phyloP scores from a whole-genome alignment of 2,113 vertebrate genomes.

The Electrona antarctica region DNA sequence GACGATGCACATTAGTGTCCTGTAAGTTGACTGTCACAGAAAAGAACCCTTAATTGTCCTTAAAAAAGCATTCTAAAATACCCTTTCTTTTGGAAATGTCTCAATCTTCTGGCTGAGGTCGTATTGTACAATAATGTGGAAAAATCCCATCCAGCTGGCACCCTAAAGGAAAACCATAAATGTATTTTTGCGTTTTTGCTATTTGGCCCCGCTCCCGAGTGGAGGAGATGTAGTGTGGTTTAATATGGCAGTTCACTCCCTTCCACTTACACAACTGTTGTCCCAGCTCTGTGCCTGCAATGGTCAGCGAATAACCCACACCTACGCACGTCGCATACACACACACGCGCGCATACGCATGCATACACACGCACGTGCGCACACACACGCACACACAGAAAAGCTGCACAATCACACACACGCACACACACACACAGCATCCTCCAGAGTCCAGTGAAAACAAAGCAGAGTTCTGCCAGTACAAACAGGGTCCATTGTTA shows the following conservation, averaged over 20 bases:
- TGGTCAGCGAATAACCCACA: conserved; percentile 61
- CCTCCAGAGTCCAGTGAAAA: conserved; percentile 63
- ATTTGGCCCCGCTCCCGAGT: too few species aligned
- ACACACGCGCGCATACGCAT: neutral
- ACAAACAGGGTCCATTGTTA: conserved; percentile 71
- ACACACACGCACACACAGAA: conserved; percentile 24
- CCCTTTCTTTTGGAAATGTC: too few species aligned
- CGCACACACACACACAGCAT: conserved; percentile 30
- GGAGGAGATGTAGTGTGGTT: neutral
- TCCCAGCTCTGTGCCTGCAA: conserved; percentile 56
- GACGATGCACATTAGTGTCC: too few species aligned
- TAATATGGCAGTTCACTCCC: conserved; percentile 8
- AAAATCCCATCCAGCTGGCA: too few species aligned
- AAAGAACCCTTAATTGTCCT: too few species aligned
- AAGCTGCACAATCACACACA: conserved; percentile 1
- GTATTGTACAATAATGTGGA: too few species aligned
- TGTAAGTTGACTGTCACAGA: too few species aligned
- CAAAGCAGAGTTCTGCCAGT: conserved; percentile 66
- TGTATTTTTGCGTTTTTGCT: too few species aligned
- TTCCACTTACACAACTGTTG: conserved; percentile 56
- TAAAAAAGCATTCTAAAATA: too few species aligned
- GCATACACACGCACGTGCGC: conserved; percentile 10
- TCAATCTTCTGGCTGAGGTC: too few species aligned
- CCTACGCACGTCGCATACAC: neutral
- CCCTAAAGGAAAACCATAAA: too few species aligned